Evolutionary conservation across 2,888 invertebrate genomes (phyloP), one percentile per base, ranked within the genome.

Genomic region (Mayetiola destructor): DNA sequence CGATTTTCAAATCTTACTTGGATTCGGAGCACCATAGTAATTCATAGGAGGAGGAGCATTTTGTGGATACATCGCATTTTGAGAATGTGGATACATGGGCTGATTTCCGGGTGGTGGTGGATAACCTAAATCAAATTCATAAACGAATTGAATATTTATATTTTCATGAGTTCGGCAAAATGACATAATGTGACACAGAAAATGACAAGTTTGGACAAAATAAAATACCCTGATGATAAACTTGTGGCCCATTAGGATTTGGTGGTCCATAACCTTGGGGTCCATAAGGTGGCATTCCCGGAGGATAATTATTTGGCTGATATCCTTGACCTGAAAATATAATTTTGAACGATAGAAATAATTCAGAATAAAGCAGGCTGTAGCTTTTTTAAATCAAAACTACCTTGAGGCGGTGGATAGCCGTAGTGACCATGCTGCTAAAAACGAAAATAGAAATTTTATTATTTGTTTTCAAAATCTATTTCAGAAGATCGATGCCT

Each of bases 181-280:
- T n/a, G n/a, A n/a, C n/a, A n/a, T n/a, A n/a, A n/a, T n/a, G n/a
- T n/a, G n/a, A n/a, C n/a, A n/a, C n/a, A n/a, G n/a, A n/a, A n/a
- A n/a, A n/a, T n/a, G n/a, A n/a, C n/a, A n/a, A n/a, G n/a, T n/a
- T n/a, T n/a, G n/a, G n/a, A n/a, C n/a, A n/a, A n/a, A n/a, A n/a
- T n/a, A n/a, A n/a, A n/a, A n/a, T 66, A 23, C 68, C 70, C 14
- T 55, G 55, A 39, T 55, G 77, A 61, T 77, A 77, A 57, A 77
- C 77, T 66, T 35, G 55, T 65, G 80, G 68, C n/a, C n/a, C n/a
- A n/a, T n/a, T n/a, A 67, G 78, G 62, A 80, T 77, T 73, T 2
- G 78, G 75, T 12, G 82, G 77, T 9, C 80, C 81, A 63, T 83
- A 83, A 4, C 78, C 77, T 27, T 48, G 48, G n/a, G 48, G 48